Conservation (phyloP, 2,797 vertebrate species). For the Muscicapa striata region DNA sequence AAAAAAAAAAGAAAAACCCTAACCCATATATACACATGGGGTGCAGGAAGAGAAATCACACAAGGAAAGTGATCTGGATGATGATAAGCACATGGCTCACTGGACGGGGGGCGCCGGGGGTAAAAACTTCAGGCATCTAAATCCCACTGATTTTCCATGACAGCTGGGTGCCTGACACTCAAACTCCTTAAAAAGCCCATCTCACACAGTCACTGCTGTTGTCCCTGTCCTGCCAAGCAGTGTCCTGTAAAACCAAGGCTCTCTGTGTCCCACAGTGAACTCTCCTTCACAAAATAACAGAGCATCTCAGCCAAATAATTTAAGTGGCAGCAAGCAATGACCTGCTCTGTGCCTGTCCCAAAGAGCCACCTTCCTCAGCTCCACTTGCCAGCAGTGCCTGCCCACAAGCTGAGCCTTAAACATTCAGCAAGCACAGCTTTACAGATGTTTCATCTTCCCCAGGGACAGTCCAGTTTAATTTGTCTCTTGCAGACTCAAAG, state of each 20-base stretch:
- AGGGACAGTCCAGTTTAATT: slow-evolving; percentile 61
- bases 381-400: not conserved
- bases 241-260: not conserved
- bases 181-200: not conserved
- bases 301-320: not conserved
- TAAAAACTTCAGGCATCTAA: slow-evolving; percentile 34
- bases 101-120: not conserved
- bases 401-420: not conserved
- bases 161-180: slow-evolving; percentile 11
- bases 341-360: not conserved
- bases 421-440: not conserved
- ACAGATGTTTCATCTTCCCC: slow-evolving; percentile 58
- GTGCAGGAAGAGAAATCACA: slow-evolving; percentile 48
- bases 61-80: slow-evolving; percentile 49
- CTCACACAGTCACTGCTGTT: not conserved
- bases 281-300: not conserved
- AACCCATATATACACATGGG: slow-evolving; percentile 6
- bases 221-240: not conserved
- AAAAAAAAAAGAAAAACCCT: not conserved
- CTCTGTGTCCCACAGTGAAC: not conserved
- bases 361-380: not conserved
- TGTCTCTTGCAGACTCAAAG: slow-evolving; percentile 56
- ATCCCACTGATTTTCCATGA: slow-evolving; percentile 34
- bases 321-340: not conserved
- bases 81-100: slow-evolving; percentile 59